These are phyloP conservation scores for Pilophorus perplexus DNA, from an alignment of 2,888 invertebrate genomes.

Conservation along the genomic window DNA sequence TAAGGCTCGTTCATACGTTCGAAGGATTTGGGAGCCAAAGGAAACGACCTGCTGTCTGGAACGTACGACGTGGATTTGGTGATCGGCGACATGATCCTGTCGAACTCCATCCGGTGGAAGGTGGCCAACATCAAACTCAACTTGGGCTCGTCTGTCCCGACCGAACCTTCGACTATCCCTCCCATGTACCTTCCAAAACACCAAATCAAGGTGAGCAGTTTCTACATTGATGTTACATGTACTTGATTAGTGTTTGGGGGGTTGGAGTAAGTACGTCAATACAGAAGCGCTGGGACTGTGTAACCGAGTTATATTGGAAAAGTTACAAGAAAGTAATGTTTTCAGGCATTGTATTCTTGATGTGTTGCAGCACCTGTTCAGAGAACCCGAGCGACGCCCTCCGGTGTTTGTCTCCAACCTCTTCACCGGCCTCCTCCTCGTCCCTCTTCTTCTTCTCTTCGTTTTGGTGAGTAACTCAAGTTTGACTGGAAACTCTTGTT, in stretches of 20 bases:
- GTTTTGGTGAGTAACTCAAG: slow-evolving; percentile 61
- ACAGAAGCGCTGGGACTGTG: too few species aligned
- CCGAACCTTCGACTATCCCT: slow-evolving; percentile 51
- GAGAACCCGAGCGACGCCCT: slow-evolving; percentile 87
- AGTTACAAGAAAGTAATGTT: too few species aligned
- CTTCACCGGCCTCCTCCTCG: slow-evolving; percentile 79
- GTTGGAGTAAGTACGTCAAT: too few species aligned
- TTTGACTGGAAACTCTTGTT: not conserved
- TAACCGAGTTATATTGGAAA: too few species aligned
- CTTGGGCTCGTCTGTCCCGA: slow-evolving; percentile 53
- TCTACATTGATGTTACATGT: not conserved
- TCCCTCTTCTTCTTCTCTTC: slow-evolving; percentile 79
- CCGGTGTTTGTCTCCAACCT: slow-evolving; percentile 82
- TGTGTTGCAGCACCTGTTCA: slow-evolving; percentile 72
- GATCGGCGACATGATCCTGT: slow-evolving; percentile 86
- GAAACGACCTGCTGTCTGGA: slow-evolving; percentile 79
- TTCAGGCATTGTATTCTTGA: too few species aligned
- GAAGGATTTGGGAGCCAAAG: slow-evolving; percentile 74
- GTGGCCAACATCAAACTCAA: slow-evolving; percentile 75
- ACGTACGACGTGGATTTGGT: slow-evolving; percentile 77
- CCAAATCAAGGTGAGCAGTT: slow-evolving; percentile 61
- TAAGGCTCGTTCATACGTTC: slow-evolving; percentile 44
- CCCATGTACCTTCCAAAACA: slow-evolving; percentile 57
- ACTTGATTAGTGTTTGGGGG: too few species aligned
- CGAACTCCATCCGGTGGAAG: slow-evolving; percentile 85